These are phyloP conservation scores for Excalfactoria chinensis DNA, from an alignment of 2,113 vertebrate genomes.

Conservation along the genomic window DNA sequence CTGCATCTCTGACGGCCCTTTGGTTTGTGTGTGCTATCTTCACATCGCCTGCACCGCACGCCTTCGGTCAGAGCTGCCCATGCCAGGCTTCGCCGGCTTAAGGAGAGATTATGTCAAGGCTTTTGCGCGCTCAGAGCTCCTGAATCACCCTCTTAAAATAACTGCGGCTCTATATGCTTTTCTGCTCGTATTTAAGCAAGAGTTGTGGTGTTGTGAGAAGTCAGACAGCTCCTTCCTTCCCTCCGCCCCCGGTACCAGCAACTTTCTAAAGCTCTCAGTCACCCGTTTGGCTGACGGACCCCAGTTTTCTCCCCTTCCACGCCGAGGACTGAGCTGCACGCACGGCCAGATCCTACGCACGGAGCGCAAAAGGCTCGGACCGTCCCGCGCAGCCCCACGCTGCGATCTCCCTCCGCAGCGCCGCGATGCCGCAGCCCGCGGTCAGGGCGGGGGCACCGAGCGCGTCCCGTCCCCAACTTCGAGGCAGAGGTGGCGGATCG, in stretches of 20 bases:
- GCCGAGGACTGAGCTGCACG: not conserved
- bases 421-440: not conserved
- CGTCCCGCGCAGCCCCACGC: not conserved
- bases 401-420: not conserved
- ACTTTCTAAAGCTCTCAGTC: not conserved
- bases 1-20: not conserved
- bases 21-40: not conserved
- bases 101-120: not conserved
- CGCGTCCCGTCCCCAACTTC: not conserved
- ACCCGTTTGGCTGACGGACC: not conserved
- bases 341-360: not conserved
- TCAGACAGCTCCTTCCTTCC: not conserved
- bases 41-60: not conserved
- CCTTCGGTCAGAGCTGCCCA: slow-evolving; percentile 4
- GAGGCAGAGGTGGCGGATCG: slow-evolving; percentile 5
- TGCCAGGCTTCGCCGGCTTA: not conserved
- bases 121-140: not conserved
- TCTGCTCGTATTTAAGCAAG: not conserved
- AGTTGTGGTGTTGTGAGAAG: not conserved
- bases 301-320: not conserved
- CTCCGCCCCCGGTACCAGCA: not conserved
- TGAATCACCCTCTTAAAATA: not conserved
- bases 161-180: not conserved
- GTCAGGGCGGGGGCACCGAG: slow-evolving; percentile 13
- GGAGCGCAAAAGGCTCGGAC: not conserved